Evolutionary conservation across 2,888 invertebrate genomes (phyloP).

Genomic region (Nudaria mundana): DNA sequence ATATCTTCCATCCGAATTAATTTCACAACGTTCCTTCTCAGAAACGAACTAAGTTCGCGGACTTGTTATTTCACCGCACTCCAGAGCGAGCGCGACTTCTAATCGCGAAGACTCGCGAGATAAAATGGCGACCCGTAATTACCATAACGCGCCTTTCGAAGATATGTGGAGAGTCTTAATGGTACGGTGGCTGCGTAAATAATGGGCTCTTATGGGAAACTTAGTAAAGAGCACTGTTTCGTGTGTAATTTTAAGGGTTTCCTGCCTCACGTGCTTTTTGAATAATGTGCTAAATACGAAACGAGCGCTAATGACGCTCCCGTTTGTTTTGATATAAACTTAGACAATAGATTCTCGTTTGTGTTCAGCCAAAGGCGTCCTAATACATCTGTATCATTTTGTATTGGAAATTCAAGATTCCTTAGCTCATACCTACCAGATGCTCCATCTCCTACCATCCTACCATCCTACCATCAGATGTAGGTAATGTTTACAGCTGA

Average conservation of each 20-base stretch:
- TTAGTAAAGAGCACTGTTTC: constrained; percentile 79
- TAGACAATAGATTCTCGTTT: constrained; percentile 34
- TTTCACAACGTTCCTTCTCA: constrained; percentile 66
- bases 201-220: constrained; percentile 81
- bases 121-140: constrained; percentile 81
- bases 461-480: no score
- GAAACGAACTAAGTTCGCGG: constrained; percentile 76
- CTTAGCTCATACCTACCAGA: no score
- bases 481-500: no score
- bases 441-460: no score
- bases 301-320: constrained; percentile 54
- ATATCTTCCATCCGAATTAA: constrained; percentile 82
- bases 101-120: constrained; percentile 75
- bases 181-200: constrained; percentile 79
- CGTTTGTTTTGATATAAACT: constrained; percentile 59
- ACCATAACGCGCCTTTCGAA: constrained; percentile 79
- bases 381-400: constrained; percentile 25
- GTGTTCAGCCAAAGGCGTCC: constrained; percentile 17
- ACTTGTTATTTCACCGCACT: constrained; percentile 77
- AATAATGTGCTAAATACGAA: constrained; percentile 72
- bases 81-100: constrained; percentile 61
- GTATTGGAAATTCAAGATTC: no score
- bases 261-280: constrained; percentile 74
- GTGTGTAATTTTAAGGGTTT: constrained; percentile 78
- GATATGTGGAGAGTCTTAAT: constrained; percentile 81